phyloP scores from a whole-genome alignment of 2,113 vertebrate species.

The Paedocypris sp. region DNA sequence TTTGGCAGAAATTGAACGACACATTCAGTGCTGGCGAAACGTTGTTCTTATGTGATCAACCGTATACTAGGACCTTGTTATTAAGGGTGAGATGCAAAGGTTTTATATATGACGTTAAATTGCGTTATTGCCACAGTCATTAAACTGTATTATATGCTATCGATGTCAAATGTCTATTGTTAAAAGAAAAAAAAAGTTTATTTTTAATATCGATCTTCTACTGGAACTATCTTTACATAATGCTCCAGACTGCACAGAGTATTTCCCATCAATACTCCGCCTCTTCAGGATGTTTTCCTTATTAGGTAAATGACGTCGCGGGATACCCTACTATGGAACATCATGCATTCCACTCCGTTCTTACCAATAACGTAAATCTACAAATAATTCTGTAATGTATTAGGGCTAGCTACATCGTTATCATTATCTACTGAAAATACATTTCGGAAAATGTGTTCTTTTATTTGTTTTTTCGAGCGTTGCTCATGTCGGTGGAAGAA shows the following conservation, averaged over 20 bases:
- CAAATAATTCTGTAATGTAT: not conserved
- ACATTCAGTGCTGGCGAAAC: not conserved
- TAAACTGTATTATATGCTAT: too few species aligned
- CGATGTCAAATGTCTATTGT: too few species aligned
- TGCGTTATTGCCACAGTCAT: too few species aligned
- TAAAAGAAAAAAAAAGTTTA: too few species aligned
- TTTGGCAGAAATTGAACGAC: not conserved
- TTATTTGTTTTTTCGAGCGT: conserved; percentile 18
- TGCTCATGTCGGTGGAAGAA: not conserved
- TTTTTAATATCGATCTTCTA: conserved; percentile 25
- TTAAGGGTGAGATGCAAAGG: too few species aligned
- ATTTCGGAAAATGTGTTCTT: not conserved
- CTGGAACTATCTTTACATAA: conserved; percentile 52
- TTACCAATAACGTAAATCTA: not conserved
- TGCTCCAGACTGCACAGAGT: conserved; percentile 27
- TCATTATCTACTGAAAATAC: not conserved
- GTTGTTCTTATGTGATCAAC: not conserved
- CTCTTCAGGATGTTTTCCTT: conserved; percentile 64
- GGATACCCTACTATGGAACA: conserved; percentile 59
- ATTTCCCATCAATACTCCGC: conserved; percentile 58
- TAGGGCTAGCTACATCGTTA: not conserved
- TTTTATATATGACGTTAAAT: too few species aligned
- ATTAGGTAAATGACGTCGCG: conserved; percentile 63
- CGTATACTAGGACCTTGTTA: too few species aligned
- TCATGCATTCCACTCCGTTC: conserved; percentile 8